Percentiles rank a stretch among this genome's conserved stretches.
Evolutionary conservation across 2,888 invertebrate genomes (phyloP).

Genomic region (Torymus aiolomorphi): DNA sequence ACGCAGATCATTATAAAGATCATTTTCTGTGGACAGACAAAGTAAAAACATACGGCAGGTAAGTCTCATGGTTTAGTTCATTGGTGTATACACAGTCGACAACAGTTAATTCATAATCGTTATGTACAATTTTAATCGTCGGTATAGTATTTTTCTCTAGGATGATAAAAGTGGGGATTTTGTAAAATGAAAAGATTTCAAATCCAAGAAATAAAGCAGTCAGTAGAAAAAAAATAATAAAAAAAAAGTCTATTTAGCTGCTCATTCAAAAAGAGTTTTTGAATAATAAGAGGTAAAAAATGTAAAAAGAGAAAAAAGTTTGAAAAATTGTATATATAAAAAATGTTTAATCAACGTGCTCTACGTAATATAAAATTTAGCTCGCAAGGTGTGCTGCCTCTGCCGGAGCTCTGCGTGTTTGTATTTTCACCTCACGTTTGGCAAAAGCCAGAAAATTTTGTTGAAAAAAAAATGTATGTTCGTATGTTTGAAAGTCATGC

Average conservation of each 20-base stretch:
- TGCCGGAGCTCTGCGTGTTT: slow-evolving; percentile 56
- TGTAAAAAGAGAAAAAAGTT: background rate
- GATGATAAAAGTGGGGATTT: background rate
- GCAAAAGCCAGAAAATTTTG: too few species aligned
- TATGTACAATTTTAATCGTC: slow-evolving; percentile 9
- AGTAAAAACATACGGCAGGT: slow-evolving; percentile 55
- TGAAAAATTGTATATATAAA: background rate
- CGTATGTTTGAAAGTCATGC: too few species aligned
- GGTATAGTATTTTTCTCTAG: background rate
- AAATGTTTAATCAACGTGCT: slow-evolving; percentile 48
- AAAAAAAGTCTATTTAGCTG: background rate
- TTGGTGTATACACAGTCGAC: slow-evolving; percentile 4
- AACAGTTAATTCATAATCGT: slow-evolving; percentile 21
- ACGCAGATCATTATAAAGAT: slow-evolving; percentile 75
- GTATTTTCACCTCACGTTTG: background rate
- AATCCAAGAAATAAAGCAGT: too few species aligned
- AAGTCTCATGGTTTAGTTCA: slow-evolving; percentile 34
- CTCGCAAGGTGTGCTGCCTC: slow-evolving; percentile 56
- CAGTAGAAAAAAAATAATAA: slow-evolving; percentile 3
- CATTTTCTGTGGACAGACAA: slow-evolving; percentile 73
- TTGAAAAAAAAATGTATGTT: too few species aligned
- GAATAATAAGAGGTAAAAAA: slow-evolving; percentile 11
- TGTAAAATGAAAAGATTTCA: too few species aligned
- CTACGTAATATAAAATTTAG: slow-evolving; percentile 24
- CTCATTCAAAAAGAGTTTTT: background rate